Evolutionary conservation across 2,113 vertebrate genomes (phyloP), one percentile per base, ranked within the genome.

Genomic region (Glaucidium brasilianum): DNA sequence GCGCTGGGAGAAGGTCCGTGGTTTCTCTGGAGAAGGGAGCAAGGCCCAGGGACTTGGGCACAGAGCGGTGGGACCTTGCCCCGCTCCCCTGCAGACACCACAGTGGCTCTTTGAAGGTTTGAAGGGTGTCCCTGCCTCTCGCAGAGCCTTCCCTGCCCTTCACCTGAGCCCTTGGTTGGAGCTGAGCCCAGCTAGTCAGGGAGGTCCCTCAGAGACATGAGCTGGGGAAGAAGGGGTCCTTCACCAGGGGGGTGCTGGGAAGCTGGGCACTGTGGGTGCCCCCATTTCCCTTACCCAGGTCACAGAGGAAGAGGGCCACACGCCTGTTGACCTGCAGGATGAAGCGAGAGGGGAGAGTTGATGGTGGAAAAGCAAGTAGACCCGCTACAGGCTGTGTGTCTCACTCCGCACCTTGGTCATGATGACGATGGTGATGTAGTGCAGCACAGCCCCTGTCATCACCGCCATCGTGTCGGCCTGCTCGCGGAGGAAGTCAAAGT

Each of bases 391-490:
- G 0, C 32, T 53, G 66, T 0, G 0, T 1, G 25, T 1, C 20
- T 7, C 5, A 0, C 67, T 17, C 17, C 17, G 2, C 91, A 98
- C 98, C 98, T 98, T 98, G 74, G 98, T 99, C 99, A 99, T 99
- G 98, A 99, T 20, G 93, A 99, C 56, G 8, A 99, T 99, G 92
- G 98, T 99, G 62, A 99, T 0, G 18, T 99, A 99, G 95, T 99
- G 99, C 91, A 99, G 96, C 56, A 99, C 97, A 0, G 99, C 99
- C 18, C 99, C 99, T 0, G 98, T 96, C 52, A 98, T 86, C 91
- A 99, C 97, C 0, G 98, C 98, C 4, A 98, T 64, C 5, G 96
- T 98, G 96, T 97, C 97, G 88, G 99, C 98, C 5, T 98, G 87
- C 11, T 98, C 96, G 1, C 17, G 94, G 47, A 99, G 62, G 63